phyloP scores from a whole-genome alignment of 2,888 invertebrate species.

The Drosophila eohydei region DNA sequence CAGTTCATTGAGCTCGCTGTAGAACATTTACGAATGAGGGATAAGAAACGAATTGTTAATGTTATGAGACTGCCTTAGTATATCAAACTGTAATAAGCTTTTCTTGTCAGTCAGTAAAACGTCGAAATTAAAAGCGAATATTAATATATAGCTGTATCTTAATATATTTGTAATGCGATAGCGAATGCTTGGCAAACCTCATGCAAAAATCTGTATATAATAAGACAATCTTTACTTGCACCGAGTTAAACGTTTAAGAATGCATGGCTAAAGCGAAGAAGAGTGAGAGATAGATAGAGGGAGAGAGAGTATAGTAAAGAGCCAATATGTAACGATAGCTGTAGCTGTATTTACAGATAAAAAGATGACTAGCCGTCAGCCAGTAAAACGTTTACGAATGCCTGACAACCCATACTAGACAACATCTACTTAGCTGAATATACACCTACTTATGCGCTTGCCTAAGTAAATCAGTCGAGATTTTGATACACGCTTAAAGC shows the following conservation, averaged over 20 bases:
- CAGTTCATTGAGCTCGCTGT: too few relatives aligned
- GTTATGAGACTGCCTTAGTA: too few relatives aligned
- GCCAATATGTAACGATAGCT: not conserved
- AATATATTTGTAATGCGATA: too few relatives aligned
- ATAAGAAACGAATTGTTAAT: too few relatives aligned
- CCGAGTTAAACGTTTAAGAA: not conserved
- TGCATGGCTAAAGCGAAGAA: not conserved
- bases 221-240: not conserved
- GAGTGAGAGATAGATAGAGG: too few relatives aligned
- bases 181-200: too few relatives aligned
- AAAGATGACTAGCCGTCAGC: not conserved
- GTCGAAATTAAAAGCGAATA: too few relatives aligned
- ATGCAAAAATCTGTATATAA: too few relatives aligned
- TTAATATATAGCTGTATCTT: too few relatives aligned
- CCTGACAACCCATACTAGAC: not conserved
- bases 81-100: too few relatives aligned
- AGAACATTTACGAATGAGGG: too few relatives aligned
- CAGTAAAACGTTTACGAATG: slow-evolving; percentile 6
- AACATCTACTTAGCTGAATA: not conserved
- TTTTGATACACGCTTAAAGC: not conserved
- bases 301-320: not conserved
- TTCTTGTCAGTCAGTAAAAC: too few relatives aligned
- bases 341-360: not conserved
- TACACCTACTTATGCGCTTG: not conserved
- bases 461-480: not conserved